Base-by-base conservation (phyloP, 2,888 invertebrate species). In the Dilophus febrilis region DNA sequence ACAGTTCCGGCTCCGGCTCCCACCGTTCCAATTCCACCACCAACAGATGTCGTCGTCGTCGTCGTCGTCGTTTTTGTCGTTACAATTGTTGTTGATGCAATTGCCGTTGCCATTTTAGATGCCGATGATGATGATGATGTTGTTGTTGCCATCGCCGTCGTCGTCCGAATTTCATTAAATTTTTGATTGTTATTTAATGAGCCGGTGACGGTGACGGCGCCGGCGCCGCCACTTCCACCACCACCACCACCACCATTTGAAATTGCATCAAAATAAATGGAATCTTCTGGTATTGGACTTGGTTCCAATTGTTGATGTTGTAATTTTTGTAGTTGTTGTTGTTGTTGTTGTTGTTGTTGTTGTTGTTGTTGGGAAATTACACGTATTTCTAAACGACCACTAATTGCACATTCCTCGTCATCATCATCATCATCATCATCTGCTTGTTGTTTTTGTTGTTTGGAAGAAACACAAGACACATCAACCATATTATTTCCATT, bases 321-420 rank as follows among this genome's bases (percentile, higher is more conserved):
- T n/a, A n/a, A n/a, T n/a, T n/a, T n/a, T n/a, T n/a, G n/a, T 42
- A 61, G 62, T 33, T 38, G 31, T 19, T 38, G 28, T 27, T 41
- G 28, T 42, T 62, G 62, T 33, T 38, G 31, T 19, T 38, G 28
- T 27, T 41, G 28, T 42, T 62, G 62, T 33, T 38, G 31, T 42
- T 62, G 62, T 33, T 38, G 31, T 19, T 38, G 28, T 27, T 41
- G 28, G 33, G 74, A 69, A 38, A 77, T 68, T 40, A 87, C 83
- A 38, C 86, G 71, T 40, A 87, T 87, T 65, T 87, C 86, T 38
- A 87, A 67, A 35, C 84, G 72, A 34, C 82, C 82, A 42, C 83
- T 84, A 16, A 85, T 77, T 1, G 77, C 67, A 48, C 68, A 68
- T 43, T 67, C 65, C 42, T 67, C 68, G 38, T 65, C 63, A 13